Base-by-base conservation (phyloP, 2,888 invertebrate genomes). In the Temnothorax unifasciatus region DNA sequence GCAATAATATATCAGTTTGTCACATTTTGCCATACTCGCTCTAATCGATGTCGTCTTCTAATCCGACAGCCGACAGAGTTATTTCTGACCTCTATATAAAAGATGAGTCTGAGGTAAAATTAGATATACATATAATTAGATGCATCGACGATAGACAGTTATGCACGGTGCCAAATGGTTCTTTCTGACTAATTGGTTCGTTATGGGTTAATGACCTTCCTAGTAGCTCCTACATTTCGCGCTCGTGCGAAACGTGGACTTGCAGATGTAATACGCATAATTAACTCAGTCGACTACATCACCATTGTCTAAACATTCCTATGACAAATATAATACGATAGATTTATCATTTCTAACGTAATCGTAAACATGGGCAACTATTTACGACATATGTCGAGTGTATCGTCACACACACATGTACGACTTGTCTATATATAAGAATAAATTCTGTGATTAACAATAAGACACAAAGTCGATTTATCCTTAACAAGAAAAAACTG, bases 111-210 rank as follows among this genome's bases (percentile, higher is more conserved):
- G 25, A 25, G 25, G 4, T 34, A 34, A 34, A 25, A 25, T 25
- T 25, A 25, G 3, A 34, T 34, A 34, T 34, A 4, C 3, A 71
- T 71, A 34, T 18, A 15, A 71, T 76, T 77, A 77, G 68, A 68
- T 29, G 13, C 52, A 18, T 64, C 38, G 64, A 38, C 25, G 57
- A 54, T 54, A 59, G 13, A 41, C 41, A 11, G 11, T 41, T 11
- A 87, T 29, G 29, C n/a, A 44, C 47, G 11, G n/a, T 38, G 59
- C 66, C 83, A 82, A 85, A 89, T 88, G 61, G 34, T 82, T 81
- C 69, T 76, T 85, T 81, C 41, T 64, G 59, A 52, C 44, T 71
- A 83, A 87, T 87, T 76, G 73, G 38, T 54, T 71, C 44, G 63
- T 52, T 54, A 77, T 4, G 5, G n/a, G 41, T 77, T 68, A 77